Evolutionary conservation across 2,888 invertebrate species (phyloP), one percentile per base, ranked within the genome.

Genomic region (Dioctria linearis): DNA sequence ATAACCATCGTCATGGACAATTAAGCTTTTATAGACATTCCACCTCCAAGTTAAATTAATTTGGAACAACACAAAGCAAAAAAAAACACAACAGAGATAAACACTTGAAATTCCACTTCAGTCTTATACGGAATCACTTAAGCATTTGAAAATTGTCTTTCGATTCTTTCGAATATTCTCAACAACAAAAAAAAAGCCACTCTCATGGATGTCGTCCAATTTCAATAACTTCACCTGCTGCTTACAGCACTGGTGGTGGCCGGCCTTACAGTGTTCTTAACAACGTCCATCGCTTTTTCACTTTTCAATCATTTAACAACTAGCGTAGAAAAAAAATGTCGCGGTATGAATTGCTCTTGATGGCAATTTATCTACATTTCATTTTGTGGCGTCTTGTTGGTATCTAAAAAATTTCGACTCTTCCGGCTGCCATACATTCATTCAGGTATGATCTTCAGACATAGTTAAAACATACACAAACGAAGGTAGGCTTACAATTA

Each of bases 401-500:
- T n/a, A 69, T 69, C 54, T 69, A 3, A 69, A 69, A 69, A 69
- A 69, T 69, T 11, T n/a, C 25, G 46, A 39, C 37, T 69, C 69
- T 69, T 69, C 69, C 69, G 51, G 69, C 51, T 51, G 11, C 49
- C 69, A 25, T 69, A n/a, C 51, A 42, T 65, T 65, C 65, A 42
- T 65, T 5, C 11, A 65, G 9, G 25, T 25, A 25, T 25, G 11
- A 54, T 4, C 54, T 4, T 3, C 54, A 54, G 54, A 54, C 11
- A n/a, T n/a, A 25, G 25, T 25, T 25, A 25, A 25, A 25, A 25
- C 25, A 25, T 25, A 25, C 25, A 25, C 25, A 25, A 25, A 25
- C 25, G 25, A 25, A 25, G 0, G 25, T 2, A 25, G 25, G 25
- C 25, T 25, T 25, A 25, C 25, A 25, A 25, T 25, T 25, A 54